Percentiles rank a stretch among this genome's conserved stretches.
phyloP scores from a whole-genome alignment of 2,113 vertebrate genomes.

The Prinia subflava region DNA sequence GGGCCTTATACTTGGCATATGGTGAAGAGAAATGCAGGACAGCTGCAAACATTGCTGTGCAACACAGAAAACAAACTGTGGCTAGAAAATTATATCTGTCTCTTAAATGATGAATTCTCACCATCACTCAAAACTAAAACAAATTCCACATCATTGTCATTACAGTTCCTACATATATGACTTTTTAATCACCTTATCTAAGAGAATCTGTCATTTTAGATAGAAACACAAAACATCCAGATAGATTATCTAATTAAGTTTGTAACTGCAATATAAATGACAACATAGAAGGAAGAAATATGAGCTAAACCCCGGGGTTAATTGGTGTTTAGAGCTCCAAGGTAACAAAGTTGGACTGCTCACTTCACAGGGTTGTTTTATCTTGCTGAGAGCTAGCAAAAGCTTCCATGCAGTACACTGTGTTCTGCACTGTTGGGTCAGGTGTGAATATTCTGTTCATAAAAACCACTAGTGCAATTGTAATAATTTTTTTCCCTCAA shows the following conservation, averaged over 20 bases:
- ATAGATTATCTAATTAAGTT: conserved; percentile 19
- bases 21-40: conserved; percentile 12
- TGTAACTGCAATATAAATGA: neutral
- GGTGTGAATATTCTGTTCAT: neutral
- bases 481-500: neutral
- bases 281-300: neutral
- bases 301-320: neutral
- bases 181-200: conserved; percentile 26
- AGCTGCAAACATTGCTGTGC: neutral
- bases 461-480: neutral
- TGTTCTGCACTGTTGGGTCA: neutral
- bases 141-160: neutral
- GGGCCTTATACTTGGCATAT: neutral
- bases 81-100: conserved; percentile 23
- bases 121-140: conserved; percentile 31
- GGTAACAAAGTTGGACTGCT: neutral
- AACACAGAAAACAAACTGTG: conserved; percentile 1
- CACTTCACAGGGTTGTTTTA: neutral
- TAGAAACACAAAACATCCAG: neutral
- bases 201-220: conserved; percentile 26
- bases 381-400: neutral
- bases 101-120: conserved; percentile 39
- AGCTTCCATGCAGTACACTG: rapidly evolving
- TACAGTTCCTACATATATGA: neutral
- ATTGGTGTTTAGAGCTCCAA: neutral